Evolutionary conservation across 2,888 invertebrate genomes (phyloP).

Genomic region (Helicoverpa assulta): DNA sequence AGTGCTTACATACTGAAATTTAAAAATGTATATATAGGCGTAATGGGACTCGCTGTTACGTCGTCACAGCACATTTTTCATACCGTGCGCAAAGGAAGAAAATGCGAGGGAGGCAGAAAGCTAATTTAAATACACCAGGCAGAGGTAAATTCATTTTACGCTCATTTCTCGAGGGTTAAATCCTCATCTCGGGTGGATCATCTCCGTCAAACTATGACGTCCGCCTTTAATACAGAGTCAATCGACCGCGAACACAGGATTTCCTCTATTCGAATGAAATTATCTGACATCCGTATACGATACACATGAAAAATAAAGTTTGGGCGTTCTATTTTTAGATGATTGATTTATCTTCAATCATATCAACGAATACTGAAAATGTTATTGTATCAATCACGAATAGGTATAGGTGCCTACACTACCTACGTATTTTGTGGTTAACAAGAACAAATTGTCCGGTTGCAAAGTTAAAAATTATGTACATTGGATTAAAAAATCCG

Average conservation of each 20-base stretch:
- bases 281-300: slow-evolving; percentile 31
- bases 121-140: slow-evolving; percentile 61
- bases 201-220: slow-evolving; percentile 47
- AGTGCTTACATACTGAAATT: not conserved
- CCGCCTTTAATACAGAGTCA: slow-evolving; percentile 43
- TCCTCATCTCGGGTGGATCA: slow-evolving; percentile 43
- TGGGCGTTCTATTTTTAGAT: not conserved
- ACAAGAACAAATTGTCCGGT: too few relatives aligned
- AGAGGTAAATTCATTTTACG: slow-evolving; percentile 48
- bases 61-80: slow-evolving; percentile 35
- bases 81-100: slow-evolving; percentile 34
- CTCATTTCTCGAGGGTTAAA: slow-evolving; percentile 52
- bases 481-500: slow-evolving; percentile 13
- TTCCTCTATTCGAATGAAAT: slow-evolving; percentile 42
- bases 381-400: slow-evolving; percentile 10
- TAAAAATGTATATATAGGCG: not conserved
- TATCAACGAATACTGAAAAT: slow-evolving; percentile 8
- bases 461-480: not conserved
- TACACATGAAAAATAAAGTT: slow-evolving; percentile 3
- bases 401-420: too few relatives aligned
- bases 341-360: slow-evolving; percentile 26
- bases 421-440: too few relatives aligned
- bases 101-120: slow-evolving; percentile 49
- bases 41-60: slow-evolving; percentile 27
- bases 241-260: slow-evolving; percentile 31